These are phyloP conservation scores for Corythornis vintsioides DNA, from an alignment of 2,113 vertebrate genomes.

Conservation along the genomic window DNA sequence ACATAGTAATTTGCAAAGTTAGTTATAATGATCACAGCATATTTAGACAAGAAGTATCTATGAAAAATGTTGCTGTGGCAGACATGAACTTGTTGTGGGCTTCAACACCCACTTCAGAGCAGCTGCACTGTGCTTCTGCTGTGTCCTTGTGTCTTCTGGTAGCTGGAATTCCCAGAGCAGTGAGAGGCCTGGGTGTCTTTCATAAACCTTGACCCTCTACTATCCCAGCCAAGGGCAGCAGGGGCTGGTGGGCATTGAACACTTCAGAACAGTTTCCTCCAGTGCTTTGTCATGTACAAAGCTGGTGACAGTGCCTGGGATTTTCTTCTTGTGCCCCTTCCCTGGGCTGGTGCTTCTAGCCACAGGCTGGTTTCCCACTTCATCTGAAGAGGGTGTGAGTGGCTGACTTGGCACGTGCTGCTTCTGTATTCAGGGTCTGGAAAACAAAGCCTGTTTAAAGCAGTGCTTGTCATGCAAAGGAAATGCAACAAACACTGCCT, in stretches of 20 bases:
- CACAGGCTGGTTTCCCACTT: not conserved
- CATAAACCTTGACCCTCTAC: not conserved
- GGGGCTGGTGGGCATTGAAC: not conserved
- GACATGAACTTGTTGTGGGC: not conserved
- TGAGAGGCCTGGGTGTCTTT: not conserved
- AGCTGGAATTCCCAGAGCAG: not conserved
- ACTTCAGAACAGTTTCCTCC: not conserved
- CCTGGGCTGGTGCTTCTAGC: not conserved
- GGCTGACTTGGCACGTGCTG: not conserved
- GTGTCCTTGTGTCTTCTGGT: rapidly evolving
- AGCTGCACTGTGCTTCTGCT: not conserved
- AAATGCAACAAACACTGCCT: not conserved
- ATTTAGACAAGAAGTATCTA: not conserved
- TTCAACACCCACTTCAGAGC: not conserved
- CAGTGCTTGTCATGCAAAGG: not conserved
- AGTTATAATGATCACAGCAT: not conserved
- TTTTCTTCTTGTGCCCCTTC: not conserved
- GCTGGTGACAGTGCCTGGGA: not conserved
- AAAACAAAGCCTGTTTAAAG: not conserved
- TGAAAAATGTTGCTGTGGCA: not conserved
- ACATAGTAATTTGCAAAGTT: not conserved
- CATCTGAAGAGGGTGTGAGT: not conserved
- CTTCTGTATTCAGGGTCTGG: not conserved
- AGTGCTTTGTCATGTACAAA: not conserved
- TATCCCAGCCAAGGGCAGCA: not conserved